Evolutionary conservation across 1,140 invertebrate species (phyloP), one percentile per base, ranked within the genome.

Genomic region (Geopemphigus sp.): DNA sequence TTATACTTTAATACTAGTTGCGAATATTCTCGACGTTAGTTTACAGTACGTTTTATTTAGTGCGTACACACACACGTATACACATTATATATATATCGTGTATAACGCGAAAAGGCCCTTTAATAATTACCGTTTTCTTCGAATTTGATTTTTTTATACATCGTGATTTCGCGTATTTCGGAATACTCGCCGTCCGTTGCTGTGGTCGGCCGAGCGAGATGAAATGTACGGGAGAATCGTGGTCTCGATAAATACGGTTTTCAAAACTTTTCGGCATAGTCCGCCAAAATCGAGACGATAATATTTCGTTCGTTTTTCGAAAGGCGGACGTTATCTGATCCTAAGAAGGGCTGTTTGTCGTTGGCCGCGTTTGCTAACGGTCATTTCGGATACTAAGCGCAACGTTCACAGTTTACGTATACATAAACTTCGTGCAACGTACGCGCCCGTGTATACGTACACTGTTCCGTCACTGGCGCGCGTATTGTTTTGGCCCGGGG

Each of bases 401-500:
- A 39, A 8, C 32, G 32, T 39, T 8, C 3, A 53, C 11, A 12
- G 61, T 26, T 66, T 5, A 6, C 32, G n/a, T 68, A 12, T 19
- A 29, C 8, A 32, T 39, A 3, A 8, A 39, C 32, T 39, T 8
- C 32, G 32, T 3, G 8, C 32, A 8, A 8, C 32, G 32, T 4
- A 8, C 32, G 32, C 32, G 32, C 3, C 32, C 15, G 15, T 10
- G 0, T 19, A 12, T 17, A 54, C 68, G 14, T 50, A 50, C 4
- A 72, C n/a, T 50, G 15, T 50, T 50, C 50, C 53, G 47, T n/a
- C n/a, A n/a, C n/a, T n/a, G n/a, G 24, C 47, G 14, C 32, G 24
- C 53, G 32, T 63, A 63, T 78, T 78, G 74, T 78, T 76, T 59
- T 78, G 74, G 57, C 57, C 57, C 57, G 57, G 39, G 24, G 59